Evolutionary conservation across 92 coral and sea anemone genomes (phyloP).

Genomic region (Micromussa lordhowensis): DNA sequence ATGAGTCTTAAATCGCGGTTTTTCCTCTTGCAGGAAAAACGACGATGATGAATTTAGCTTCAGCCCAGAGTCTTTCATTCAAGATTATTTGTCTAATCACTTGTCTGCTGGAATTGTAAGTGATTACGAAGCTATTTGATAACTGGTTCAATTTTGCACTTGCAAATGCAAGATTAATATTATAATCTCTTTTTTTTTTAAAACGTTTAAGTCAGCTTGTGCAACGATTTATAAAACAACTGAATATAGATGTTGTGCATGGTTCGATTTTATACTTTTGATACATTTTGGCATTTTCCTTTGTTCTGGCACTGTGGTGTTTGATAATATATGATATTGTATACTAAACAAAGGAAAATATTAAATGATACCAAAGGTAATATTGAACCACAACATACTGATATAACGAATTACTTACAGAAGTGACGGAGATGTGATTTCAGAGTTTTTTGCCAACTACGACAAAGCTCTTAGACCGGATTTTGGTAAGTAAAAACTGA

Average conservation of each 20-base stretch:
- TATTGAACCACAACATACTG: background rate
- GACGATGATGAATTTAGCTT: background rate
- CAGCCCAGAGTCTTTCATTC: background rate
- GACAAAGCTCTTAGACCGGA: conserved; percentile 18
- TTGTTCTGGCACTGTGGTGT: too few relatives aligned
- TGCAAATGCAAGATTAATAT: background rate
- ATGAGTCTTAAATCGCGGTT: background rate
- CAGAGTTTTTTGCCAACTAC: conserved; percentile 12
- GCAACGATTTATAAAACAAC: background rate
- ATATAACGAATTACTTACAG: background rate
- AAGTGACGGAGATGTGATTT: background rate
- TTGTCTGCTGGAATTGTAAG: background rate
- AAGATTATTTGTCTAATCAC: background rate
- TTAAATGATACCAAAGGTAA: too few relatives aligned
- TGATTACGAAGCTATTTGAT: background rate
- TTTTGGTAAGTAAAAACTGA: conserved; percentile 4
- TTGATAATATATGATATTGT: too few relatives aligned
- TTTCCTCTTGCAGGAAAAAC: background rate
- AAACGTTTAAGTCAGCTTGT: background rate
- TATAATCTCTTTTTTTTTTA: background rate
- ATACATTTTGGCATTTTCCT: too few relatives aligned
- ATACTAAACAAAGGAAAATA: too few relatives aligned
- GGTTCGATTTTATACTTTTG: too few relatives aligned
- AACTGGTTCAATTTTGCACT: background rate
- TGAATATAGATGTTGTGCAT: too few relatives aligned